Conservation (phyloP, 2,797 vertebrate genomes). For the Corythornis leucogaster region DNA sequence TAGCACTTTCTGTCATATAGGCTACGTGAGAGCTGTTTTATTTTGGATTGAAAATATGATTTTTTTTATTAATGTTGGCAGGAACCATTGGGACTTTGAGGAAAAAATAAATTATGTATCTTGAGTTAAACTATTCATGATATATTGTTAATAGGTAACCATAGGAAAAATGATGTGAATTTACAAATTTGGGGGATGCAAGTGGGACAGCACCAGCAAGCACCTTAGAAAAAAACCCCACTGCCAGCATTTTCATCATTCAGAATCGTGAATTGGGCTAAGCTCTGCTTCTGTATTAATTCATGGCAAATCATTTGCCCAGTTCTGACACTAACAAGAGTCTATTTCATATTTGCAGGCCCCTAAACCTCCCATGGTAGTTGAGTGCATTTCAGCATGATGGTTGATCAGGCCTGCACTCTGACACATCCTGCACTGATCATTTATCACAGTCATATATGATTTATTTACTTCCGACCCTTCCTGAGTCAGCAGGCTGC, state of each 20-base stretch:
- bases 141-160: conserved; percentile 12
- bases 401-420: conserved; percentile 21
- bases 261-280: not conserved
- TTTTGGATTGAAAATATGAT: not conserved
- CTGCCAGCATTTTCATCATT: not conserved
- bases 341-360: conserved; percentile 49
- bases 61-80: conserved; percentile 11
- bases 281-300: conserved; percentile 34
- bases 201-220: not conserved
- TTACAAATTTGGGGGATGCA: not conserved
- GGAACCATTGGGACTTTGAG: conserved; percentile 2
- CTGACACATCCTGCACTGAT: conserved; percentile 40
- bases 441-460: conserved; percentile 58
- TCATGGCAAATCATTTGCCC: conserved; percentile 22
- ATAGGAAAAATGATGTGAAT: not conserved
- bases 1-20: not conserved
- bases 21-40: not conserved
- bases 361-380: conserved; percentile 37
- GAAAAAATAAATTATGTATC: not conserved
- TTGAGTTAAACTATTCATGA: conserved; percentile 20
- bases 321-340: conserved; percentile 53
- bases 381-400: conserved; percentile 44
- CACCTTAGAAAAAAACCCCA: not conserved
- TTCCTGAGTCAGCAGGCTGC: conserved; percentile 33
- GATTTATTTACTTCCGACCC: conserved; percentile 68